Percentiles rank a stretch among this genome's conserved stretches.
Conservation (phyloP, 2,797 vertebrate species). For the Podarcis siculus region DNA sequence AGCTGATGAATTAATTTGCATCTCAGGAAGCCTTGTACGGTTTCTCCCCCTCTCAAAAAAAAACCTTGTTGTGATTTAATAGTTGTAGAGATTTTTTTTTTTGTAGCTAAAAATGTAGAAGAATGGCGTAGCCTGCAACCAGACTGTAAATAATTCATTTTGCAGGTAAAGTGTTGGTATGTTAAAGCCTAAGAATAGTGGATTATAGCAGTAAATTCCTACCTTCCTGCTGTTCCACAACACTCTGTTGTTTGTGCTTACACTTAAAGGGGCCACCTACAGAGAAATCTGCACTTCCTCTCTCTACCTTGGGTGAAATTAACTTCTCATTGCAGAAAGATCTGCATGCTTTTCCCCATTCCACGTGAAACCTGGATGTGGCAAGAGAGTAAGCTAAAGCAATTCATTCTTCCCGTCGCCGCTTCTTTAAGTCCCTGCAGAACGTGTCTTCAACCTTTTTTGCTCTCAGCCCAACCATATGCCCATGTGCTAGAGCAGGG, state of each 20-base stretch:
- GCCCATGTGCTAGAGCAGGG: too few relatives aligned
- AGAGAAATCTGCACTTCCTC: neutral
- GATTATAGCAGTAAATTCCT: constrained; percentile 39
- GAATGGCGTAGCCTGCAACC: constrained; percentile 32
- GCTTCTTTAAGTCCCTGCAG: neutral
- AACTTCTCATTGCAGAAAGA: neutral
- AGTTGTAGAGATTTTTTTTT: neutral
- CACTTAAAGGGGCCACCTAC: neutral
- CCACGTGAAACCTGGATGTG: neutral
- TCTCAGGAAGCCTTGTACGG: neutral
- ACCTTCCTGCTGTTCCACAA: constrained; percentile 41
- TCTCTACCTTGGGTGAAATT: neutral
- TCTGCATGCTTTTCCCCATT: neutral
- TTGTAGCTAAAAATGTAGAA: constrained; percentile 40
- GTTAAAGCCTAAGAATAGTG: constrained; percentile 9
- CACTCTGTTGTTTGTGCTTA: constrained; percentile 56
- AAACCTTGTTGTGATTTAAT: constrained; percentile 41
- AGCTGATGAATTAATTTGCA: constrained; percentile 32
- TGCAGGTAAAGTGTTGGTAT: constrained; percentile 41
- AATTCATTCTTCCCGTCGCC: neutral
- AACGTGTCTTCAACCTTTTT: neutral
- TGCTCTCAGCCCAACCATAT: neutral
- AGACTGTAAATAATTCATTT: constrained; percentile 48
- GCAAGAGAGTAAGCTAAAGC: neutral
- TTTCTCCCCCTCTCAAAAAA: neutral